Conservation (phyloP, 1,140 invertebrate genomes). For the Temnothorax longispinosus region DNA sequence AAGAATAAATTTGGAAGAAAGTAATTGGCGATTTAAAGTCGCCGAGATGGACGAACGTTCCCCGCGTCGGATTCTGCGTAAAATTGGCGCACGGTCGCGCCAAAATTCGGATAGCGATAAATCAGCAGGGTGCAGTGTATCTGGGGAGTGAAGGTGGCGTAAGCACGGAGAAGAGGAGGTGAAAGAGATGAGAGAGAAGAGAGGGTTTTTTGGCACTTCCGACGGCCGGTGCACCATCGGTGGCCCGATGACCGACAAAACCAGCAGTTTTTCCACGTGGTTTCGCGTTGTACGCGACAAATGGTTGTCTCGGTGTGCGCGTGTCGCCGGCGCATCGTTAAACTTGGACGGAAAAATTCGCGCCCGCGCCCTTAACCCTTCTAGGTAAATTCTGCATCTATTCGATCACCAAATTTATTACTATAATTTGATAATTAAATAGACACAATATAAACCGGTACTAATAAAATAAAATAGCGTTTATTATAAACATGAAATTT, state of each 20-base stretch:
- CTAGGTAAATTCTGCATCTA: not conserved
- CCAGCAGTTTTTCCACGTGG: slow-evolving; percentile 60
- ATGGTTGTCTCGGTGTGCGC: slow-evolving; percentile 45
- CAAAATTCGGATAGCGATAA: slow-evolving; percentile 45
- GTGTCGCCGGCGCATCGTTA: slow-evolving; percentile 42
- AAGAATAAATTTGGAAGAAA: not conserved
- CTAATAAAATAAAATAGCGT: not conserved
- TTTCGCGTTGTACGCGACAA: slow-evolving; percentile 56
- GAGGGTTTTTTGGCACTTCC: slow-evolving; percentile 50
- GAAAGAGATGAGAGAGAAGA: slow-evolving; percentile 8
- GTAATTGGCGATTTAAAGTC: not conserved
- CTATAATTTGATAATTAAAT: too few relatives aligned
- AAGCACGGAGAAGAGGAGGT: not conserved
- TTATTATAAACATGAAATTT: not conserved
- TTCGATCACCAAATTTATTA: not conserved
- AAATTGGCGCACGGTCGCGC: slow-evolving; percentile 50
- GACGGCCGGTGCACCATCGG: slow-evolving; percentile 38
- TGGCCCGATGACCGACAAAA: slow-evolving; percentile 59
- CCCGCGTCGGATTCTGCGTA: not conserved
- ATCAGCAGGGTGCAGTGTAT: slow-evolving; percentile 30
- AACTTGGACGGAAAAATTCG: slow-evolving; percentile 44
- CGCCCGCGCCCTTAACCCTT: slow-evolving; percentile 23
- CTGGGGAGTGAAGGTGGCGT: slow-evolving; percentile 37
- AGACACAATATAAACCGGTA: not conserved
- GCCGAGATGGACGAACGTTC: not conserved